Conservation (phyloP, 2,113 vertebrate species). For the Oncorhynchus mykiss region DNA sequence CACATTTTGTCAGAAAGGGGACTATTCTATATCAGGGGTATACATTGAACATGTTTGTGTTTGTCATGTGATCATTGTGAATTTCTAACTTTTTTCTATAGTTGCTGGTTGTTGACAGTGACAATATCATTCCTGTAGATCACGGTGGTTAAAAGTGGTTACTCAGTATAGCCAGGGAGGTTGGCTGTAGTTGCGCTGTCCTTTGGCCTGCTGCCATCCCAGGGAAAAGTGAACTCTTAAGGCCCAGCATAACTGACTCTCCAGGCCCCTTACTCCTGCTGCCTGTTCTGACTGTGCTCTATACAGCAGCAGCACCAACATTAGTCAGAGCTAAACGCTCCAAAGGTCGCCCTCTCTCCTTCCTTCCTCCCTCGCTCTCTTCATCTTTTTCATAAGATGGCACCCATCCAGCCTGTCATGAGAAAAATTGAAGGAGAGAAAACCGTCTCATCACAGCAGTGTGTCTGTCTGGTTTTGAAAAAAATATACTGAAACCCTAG, state of each 20-base stretch:
- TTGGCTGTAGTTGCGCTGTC: not conserved
- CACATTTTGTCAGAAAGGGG: too few relatives aligned
- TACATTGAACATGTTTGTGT: too few relatives aligned
- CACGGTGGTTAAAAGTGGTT: not conserved
- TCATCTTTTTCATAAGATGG: too few relatives aligned
- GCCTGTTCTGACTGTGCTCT: conserved; percentile 9
- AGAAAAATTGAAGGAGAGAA: not conserved
- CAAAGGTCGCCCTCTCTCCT: not conserved
- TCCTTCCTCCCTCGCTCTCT: conserved; percentile 12
- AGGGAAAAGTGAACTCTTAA: conserved; percentile 1
- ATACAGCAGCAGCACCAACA: not conserved
- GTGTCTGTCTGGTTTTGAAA: too few relatives aligned
- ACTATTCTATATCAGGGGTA: too few relatives aligned
- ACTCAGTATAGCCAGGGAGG: not conserved
- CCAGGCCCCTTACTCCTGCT: not conserved
- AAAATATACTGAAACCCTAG: too few relatives aligned
- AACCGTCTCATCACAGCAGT: too few relatives aligned
- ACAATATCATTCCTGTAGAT: not conserved
- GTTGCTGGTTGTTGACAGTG: not conserved
- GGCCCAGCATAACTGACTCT: conserved; percentile 12
- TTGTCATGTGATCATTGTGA: not conserved
- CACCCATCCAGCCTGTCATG: too few relatives aligned
- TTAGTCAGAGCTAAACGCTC: too few relatives aligned
- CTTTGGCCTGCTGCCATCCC: not conserved
- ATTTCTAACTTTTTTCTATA: too few relatives aligned